Conservation (phyloP, 2,888 invertebrate genomes). For the Drosophila quinaria region DNA sequence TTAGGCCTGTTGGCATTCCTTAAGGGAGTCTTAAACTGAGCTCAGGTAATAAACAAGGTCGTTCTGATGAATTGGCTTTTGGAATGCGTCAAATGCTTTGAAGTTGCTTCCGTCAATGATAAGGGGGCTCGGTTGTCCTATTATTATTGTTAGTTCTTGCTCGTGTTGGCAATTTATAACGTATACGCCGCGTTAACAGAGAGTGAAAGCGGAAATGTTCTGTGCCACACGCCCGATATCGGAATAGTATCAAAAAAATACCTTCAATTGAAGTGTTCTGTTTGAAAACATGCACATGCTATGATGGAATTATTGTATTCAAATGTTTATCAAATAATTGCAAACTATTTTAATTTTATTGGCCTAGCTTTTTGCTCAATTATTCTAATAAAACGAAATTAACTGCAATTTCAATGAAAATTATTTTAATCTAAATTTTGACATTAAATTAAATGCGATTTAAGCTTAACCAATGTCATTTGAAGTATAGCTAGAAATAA, state of each 20-base stretch:
- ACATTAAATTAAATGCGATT: conserved; percentile 38
- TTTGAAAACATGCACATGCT: neutral
- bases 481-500: conserved; percentile 6
- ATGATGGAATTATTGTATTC: neutral
- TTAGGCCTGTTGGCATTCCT: conserved; percentile 6
- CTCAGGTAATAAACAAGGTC: conserved; percentile 9
- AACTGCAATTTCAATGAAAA: conserved; percentile 22
- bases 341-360: conserved; percentile 14
- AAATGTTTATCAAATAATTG: neutral
- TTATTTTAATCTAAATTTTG: conserved; percentile 33
- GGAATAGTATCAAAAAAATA: conserved; percentile 15
- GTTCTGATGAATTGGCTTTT: conserved; percentile 23
- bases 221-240: conserved; percentile 27
- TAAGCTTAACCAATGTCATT: conserved; percentile 17
- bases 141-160: conserved; percentile 15
- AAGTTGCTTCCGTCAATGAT: conserved; percentile 50
- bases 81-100: conserved; percentile 41
- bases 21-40: neutral
- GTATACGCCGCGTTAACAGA: conserved; percentile 40
- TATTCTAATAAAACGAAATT: conserved; percentile 21
- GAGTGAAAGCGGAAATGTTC: conserved; percentile 51
- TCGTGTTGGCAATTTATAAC: conserved; percentile 8
- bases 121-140: conserved; percentile 24
- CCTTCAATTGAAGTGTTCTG: conserved; percentile 2
- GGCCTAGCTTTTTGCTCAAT: conserved; percentile 12